Evolutionary conservation across 2,888 invertebrate genomes (phyloP).

Genomic region (Drosophila setosimentum): DNA sequence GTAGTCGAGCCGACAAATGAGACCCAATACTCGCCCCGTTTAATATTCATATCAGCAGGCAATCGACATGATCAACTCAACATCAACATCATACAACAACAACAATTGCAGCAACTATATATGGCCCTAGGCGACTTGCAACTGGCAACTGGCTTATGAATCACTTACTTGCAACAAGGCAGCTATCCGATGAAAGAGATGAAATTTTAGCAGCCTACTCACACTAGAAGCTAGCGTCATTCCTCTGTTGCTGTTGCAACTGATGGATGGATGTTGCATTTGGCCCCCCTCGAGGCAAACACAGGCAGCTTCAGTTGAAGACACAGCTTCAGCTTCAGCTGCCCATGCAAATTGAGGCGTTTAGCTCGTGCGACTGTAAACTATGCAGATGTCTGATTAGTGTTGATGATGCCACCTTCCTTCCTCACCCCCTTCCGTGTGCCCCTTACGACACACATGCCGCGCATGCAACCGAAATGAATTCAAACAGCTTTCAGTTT

Average conservation of each 20-base stretch:
- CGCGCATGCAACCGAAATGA: slow-evolving; percentile 8
- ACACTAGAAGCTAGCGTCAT: slow-evolving; percentile 34
- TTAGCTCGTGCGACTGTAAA: slow-evolving; percentile 38
- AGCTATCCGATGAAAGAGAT: slow-evolving; percentile 11
- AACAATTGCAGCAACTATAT: slow-evolving; percentile 26
- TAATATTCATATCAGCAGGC: slow-evolving; percentile 66
- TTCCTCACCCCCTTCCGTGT: slow-evolving; percentile 6
- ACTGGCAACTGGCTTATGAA: slow-evolving; percentile 63
- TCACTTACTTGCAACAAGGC: slow-evolving; percentile 60
- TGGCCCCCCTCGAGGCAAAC: slow-evolving; percentile 44
- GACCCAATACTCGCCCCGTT: slow-evolving; percentile 65
- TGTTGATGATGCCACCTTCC: slow-evolving; percentile 18
- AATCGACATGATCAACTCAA: slow-evolving; percentile 63
- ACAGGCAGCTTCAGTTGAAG: slow-evolving; percentile 38
- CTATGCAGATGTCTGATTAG: slow-evolving; percentile 48
- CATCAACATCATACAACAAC: slow-evolving; percentile 34
- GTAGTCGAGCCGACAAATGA: slow-evolving; percentile 75
- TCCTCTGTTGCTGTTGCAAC: slow-evolving; percentile 23
- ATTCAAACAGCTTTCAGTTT: slow-evolving; percentile 18
- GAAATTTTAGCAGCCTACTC: slow-evolving; percentile 26
- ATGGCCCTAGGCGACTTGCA: slow-evolving; percentile 50
- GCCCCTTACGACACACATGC: slow-evolving; percentile 2
- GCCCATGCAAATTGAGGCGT: slow-evolving; percentile 51
- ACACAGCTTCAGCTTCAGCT: slow-evolving; percentile 30
- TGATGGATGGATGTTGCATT: slow-evolving; percentile 22